phyloP scores from a whole-genome alignment of 2,888 invertebrate species.

The Dynastes hyllus region DNA sequence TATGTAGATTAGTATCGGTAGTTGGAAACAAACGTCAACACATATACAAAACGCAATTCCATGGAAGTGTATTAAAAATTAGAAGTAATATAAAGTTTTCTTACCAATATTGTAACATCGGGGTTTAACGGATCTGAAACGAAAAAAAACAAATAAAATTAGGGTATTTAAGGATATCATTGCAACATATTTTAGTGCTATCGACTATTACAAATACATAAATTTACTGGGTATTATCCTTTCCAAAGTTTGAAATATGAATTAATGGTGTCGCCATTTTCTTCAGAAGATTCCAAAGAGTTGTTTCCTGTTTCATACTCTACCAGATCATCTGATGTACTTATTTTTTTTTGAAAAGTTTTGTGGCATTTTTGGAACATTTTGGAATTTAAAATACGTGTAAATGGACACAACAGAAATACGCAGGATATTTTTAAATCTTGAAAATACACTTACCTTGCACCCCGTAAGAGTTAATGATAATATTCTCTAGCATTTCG shows the following conservation, averaged over 20 bases:
- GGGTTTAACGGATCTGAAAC: conserved; percentile 45
- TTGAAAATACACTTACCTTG: conserved; percentile 29
- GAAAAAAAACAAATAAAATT: neutral
- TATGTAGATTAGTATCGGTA: conserved; percentile 27
- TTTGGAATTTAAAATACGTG: too few relatives aligned
- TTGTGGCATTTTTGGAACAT: too few relatives aligned
- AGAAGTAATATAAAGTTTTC: conserved; percentile 18
- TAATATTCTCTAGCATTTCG: conserved; percentile 65
- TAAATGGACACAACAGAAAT: too few relatives aligned
- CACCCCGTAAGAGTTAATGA: conserved; percentile 61
- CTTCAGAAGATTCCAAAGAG: too few relatives aligned
- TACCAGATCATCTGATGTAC: neutral
- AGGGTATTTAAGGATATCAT: neutral
- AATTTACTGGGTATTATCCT: too few relatives aligned
- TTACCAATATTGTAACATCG: conserved; percentile 48
- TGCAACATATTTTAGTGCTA: too few relatives aligned
- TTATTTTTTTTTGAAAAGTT: too few relatives aligned
- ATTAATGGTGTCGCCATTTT: too few relatives aligned
- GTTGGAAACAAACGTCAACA: conserved; percentile 21
- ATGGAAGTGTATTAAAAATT: neutral
- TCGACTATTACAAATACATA: too few relatives aligned
- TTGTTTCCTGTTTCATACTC: too few relatives aligned
- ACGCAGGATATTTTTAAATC: neutral
- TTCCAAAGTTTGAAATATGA: too few relatives aligned
- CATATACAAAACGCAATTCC: conserved; percentile 17